These are phyloP conservation scores for Dryocosmus kuriphilus DNA, from an alignment of 2,888 invertebrate species.

Conservation along the genomic window DNA sequence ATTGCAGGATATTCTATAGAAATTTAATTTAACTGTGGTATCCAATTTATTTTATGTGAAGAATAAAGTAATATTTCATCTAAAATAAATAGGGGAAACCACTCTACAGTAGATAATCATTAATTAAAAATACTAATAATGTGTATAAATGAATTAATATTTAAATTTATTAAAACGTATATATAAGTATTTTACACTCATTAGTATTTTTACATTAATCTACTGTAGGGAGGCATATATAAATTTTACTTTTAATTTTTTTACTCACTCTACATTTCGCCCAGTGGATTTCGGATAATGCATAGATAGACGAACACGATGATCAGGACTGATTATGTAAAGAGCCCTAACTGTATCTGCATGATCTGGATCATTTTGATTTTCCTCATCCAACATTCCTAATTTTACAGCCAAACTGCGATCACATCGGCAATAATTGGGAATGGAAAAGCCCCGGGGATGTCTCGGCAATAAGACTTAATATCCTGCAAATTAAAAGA, in stretches of 20 bases:
- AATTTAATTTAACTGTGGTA: no score
- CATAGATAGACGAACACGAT: constrained; percentile 88
- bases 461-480: constrained; percentile 84
- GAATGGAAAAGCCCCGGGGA: constrained; percentile 87
- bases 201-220: no score
- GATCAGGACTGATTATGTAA: constrained; percentile 90
- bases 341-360: constrained; percentile 87
- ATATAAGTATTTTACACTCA: no score
- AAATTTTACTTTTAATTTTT: not conserved
- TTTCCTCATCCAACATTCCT: constrained; percentile 89
- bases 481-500: constrained; percentile 79
- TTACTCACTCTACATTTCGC: constrained; percentile 89
- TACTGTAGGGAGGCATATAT: no score
- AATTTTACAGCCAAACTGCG: constrained; percentile 85
- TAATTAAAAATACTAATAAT: no score
- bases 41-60: not conserved
- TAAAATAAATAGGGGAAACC: no score
- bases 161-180: no score
- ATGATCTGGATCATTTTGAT: constrained; percentile 82
- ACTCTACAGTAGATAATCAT: no score
- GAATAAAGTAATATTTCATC: not conserved
- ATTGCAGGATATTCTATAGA: not conserved
- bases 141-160: no score
- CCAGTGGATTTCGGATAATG: constrained; percentile 92
- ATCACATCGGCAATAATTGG: constrained; percentile 89